A percentile compares a stretch with the other conserved stretches of the same genome.
phyloP scores from a whole-genome alignment of 1,140 invertebrate species.

The Watersipora subatra region DNA sequence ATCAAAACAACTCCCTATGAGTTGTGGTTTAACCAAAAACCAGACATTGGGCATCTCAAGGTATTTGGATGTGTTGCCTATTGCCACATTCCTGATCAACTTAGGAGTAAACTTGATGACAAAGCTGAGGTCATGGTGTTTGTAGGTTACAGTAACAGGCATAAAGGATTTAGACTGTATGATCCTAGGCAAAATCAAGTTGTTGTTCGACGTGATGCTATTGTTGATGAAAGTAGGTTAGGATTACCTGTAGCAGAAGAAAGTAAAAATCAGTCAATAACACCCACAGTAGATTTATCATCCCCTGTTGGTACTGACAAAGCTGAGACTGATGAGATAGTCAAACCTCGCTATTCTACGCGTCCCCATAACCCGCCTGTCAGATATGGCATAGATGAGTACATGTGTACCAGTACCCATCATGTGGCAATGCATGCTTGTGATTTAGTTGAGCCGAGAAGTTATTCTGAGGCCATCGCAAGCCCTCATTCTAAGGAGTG shows the following conservation, averaged over 20 bases:
- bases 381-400: constrained; percentile 2
- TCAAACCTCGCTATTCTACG: background rate
- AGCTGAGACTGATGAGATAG: background rate
- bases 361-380: background rate
- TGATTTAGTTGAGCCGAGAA: background rate
- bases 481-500: constrained; percentile 12
- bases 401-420: too few relatives aligned
- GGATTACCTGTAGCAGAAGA: background rate
- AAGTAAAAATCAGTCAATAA: too few relatives aligned
- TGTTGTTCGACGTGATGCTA: constrained; percentile 2
- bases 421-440: background rate
- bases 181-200: constrained; percentile 3
- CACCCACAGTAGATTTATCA: background rate
- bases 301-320: background rate
- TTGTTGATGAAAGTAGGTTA: constrained; percentile 9
- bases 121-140: constrained; percentile 29
- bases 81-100: constrained; percentile 30
- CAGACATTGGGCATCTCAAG: constrained; percentile 41
- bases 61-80: constrained; percentile 41
- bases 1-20: constrained; percentile 34
- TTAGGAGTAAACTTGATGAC: constrained; percentile 34
- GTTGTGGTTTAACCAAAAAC: constrained; percentile 37
- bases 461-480: constrained; percentile 10
- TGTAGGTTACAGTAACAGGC: constrained; percentile 25
- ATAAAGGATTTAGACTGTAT: constrained; percentile 7